Percentiles rank a stretch among this genome's conserved stretches.
Conservation (phyloP, 2,113 vertebrate species). For the Hyaena hyaena region DNA sequence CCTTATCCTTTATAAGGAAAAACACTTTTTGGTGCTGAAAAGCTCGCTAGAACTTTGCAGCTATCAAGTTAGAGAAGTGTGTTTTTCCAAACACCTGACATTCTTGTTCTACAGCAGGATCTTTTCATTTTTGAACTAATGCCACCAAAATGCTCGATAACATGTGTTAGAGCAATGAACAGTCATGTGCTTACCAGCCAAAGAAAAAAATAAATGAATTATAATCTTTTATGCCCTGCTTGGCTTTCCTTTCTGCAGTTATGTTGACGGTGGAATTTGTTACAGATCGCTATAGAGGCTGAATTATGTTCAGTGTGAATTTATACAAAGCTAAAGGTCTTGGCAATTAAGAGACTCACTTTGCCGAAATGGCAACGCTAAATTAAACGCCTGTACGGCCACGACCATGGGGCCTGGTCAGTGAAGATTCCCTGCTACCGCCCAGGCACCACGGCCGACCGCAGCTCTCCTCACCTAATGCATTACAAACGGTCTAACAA, state of each 20-base stretch:
- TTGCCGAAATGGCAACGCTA: background rate
- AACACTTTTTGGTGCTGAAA: background rate
- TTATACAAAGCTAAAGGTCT: conserved; percentile 1
- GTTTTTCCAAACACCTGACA: background rate
- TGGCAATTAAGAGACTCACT: background rate
- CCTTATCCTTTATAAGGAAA: background rate
- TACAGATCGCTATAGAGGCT: background rate
- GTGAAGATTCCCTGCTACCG: background rate
- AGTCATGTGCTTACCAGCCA: background rate
- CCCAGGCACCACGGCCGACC: rapidly evolving
- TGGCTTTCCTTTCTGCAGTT: background rate
- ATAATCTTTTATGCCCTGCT: background rate
- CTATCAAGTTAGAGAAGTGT: background rate
- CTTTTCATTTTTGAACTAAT: background rate
- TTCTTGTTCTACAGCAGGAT: background rate
- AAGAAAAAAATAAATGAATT: background rate
- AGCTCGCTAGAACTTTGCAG: background rate
- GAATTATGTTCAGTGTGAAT: background rate
- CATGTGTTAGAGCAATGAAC: background rate
- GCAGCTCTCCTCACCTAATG: rapidly evolving
- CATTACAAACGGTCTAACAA: background rate
- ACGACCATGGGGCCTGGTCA: rapidly evolving
- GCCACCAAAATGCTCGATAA: background rate
- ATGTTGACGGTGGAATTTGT: background rate
- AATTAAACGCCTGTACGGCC: background rate